These are phyloP conservation scores for Lithophane socia DNA, from an alignment of 2,888 invertebrate genomes.

Conservation along the genomic window DNA sequence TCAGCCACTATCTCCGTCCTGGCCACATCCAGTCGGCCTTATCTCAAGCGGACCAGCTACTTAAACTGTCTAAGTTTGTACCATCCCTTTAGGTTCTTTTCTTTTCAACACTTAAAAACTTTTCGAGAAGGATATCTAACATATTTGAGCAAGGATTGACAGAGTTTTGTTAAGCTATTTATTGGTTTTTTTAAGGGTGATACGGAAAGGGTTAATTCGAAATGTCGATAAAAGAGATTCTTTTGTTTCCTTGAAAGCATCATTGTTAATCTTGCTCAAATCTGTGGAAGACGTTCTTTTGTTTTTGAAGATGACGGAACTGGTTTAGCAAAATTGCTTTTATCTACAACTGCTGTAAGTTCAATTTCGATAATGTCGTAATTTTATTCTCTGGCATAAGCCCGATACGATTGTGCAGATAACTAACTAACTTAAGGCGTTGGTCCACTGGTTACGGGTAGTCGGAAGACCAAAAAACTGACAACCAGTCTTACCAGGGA, in stretches of 20 bases:
- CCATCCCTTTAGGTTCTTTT: conserved; percentile 67
- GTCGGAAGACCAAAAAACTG: background rate
- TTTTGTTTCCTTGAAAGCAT: conserved; percentile 12
- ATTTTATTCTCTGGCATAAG: no score
- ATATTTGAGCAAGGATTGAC: conserved; percentile 59
- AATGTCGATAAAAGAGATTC: conserved; percentile 23
- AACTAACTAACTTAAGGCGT: no score
- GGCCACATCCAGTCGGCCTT: conserved; percentile 65
- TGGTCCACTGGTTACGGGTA: background rate
- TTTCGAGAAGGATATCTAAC: conserved; percentile 32
- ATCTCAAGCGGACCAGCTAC: conserved; percentile 63
- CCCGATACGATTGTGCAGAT: no score
- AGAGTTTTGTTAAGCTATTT: conserved; percentile 46
- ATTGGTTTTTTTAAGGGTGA: conserved; percentile 29
- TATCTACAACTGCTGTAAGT: background rate
- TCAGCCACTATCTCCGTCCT: conserved; percentile 62
- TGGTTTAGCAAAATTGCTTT: background rate
- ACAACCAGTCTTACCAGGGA: background rate
- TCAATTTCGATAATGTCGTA: background rate
- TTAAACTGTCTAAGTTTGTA: conserved; percentile 74
- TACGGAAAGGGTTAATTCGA: conserved; percentile 31
- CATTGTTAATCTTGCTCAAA: conserved; percentile 9
- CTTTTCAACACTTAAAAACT: conserved; percentile 69
- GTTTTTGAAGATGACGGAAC: conserved; percentile 6
- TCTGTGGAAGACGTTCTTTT: conserved; percentile 1